A percentile compares a stretch with the other conserved stretches of the same genome.
Conservation (phyloP, 2,888 invertebrate genomes). For the Eretmocerus hayati region DNA sequence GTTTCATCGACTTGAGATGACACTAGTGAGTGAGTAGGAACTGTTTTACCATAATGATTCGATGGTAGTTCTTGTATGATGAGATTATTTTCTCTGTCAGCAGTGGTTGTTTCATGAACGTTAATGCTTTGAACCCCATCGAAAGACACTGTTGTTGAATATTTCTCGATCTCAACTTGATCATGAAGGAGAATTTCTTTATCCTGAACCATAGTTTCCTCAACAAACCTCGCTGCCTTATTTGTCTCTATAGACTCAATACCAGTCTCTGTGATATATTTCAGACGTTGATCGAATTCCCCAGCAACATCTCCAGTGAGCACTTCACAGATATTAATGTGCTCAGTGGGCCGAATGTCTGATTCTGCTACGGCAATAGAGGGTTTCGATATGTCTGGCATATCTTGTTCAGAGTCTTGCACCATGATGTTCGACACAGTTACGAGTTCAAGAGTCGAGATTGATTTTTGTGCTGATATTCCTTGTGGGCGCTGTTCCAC, state of each 20-base stretch:
- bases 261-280: slow-evolving; percentile 53
- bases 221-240: slow-evolving; percentile 60
- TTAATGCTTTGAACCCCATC: slow-evolving; percentile 58
- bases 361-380: slow-evolving; percentile 53
- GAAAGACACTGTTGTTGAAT: slow-evolving; percentile 48
- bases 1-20: slow-evolving; percentile 51
- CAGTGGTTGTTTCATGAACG: slow-evolving; percentile 56
- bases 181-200: slow-evolving; percentile 52
- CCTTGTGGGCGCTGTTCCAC: slow-evolving; percentile 42
- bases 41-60: slow-evolving; percentile 49
- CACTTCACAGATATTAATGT: slow-evolving; percentile 56
- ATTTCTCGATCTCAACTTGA: slow-evolving; percentile 39
- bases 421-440: slow-evolving; percentile 54
- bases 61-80: slow-evolving; percentile 51
- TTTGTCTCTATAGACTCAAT: slow-evolving; percentile 53
- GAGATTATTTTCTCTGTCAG: slow-evolving; percentile 61
- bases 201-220: slow-evolving; percentile 58
- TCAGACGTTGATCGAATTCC: slow-evolving; percentile 51
- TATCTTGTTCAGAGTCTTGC: slow-evolving; percentile 61
- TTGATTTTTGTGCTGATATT: slow-evolving; percentile 39
- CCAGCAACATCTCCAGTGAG: slow-evolving; percentile 52
- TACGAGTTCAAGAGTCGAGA: slow-evolving; percentile 55
- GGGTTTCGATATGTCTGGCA: slow-evolving; percentile 51
- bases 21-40: slow-evolving; percentile 50
- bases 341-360: slow-evolving; percentile 54